phyloP scores from a whole-genome alignment of 2,888 invertebrate genomes.

The Nomada flava region DNA sequence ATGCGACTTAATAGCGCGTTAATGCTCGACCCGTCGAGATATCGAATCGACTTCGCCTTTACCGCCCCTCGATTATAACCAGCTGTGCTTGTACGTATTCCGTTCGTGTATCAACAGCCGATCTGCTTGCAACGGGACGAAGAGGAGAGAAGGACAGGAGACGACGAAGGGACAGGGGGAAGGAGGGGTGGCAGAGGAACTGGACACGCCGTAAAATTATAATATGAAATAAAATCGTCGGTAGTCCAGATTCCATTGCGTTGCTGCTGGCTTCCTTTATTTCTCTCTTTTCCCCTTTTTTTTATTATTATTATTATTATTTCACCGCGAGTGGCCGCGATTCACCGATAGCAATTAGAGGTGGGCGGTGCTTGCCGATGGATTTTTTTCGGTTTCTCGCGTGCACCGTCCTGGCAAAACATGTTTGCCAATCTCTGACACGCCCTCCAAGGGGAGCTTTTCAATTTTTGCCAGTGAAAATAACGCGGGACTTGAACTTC shows the following conservation, averaged over 20 bases:
- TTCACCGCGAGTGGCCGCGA: constrained; percentile 16
- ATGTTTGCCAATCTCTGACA: constrained; percentile 29
- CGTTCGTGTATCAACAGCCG: neutral
- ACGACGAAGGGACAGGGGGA: no score
- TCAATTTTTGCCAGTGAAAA: constrained; percentile 32
- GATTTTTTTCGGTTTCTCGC: constrained; percentile 39
- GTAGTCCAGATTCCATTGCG: constrained; percentile 41
- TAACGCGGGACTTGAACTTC: neutral
- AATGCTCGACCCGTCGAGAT: constrained; percentile 36
- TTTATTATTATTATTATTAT: neutral
- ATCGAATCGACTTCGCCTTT: constrained; percentile 31
- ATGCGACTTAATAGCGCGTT: constrained; percentile 52
- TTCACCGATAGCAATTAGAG: constrained; percentile 51
- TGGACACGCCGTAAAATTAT: constrained; percentile 26
- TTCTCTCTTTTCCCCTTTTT: neutral
- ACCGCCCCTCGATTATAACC: neutral
- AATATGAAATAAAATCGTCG: constrained; percentile 34
- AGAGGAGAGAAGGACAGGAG: neutral
- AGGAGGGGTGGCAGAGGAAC: neutral
- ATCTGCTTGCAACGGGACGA: neutral
- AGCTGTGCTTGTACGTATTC: neutral
- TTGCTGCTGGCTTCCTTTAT: neutral
- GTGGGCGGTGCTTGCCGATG: constrained; percentile 30
- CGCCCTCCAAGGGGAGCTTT: constrained; percentile 22
- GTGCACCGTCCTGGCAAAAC: constrained; percentile 9